phyloP scores from a whole-genome alignment of 1,140 invertebrate genomes.

The Eueides isabella region DNA sequence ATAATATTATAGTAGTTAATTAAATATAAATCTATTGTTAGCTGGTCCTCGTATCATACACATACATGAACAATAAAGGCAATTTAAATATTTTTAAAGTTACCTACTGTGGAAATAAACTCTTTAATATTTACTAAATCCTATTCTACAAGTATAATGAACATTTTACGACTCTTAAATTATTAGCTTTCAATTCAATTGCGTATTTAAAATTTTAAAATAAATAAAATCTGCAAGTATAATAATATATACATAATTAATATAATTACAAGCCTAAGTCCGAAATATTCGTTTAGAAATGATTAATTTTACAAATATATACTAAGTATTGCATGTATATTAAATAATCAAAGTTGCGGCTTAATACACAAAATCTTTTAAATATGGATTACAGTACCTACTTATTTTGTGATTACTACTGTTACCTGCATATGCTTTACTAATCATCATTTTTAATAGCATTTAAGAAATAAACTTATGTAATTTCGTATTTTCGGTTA shows the following conservation, averaged over 20 bases:
- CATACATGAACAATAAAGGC: not conserved
- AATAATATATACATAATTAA: not conserved
- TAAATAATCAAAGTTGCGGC: not conserved
- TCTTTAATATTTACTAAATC: not conserved
- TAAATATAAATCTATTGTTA: slow-evolving; percentile 37
- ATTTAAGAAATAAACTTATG: not conserved
- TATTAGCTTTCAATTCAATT: not conserved
- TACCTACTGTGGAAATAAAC: not conserved
- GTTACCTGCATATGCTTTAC: not conserved
- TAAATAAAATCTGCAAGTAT: not conserved
- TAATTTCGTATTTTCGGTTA: not conserved
- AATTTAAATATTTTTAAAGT: not conserved
- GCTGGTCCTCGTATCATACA: slow-evolving; percentile 10
- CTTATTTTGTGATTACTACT: not conserved
- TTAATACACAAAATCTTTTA: not conserved
- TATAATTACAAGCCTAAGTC: not conserved
- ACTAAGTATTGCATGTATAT: not conserved
- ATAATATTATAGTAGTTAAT: slow-evolving; percentile 51
- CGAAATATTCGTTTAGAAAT: not conserved
- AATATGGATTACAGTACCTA: not conserved
- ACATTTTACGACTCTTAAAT: not conserved
- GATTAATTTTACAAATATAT: not conserved
- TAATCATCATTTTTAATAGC: not conserved
- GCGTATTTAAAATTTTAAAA: not conserved
- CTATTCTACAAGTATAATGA: not conserved